A percentile compares a stretch with the other conserved stretches of the same genome.
Conservation (phyloP, 2,113 vertebrate genomes). For the Sigmodon hispidus region DNA sequence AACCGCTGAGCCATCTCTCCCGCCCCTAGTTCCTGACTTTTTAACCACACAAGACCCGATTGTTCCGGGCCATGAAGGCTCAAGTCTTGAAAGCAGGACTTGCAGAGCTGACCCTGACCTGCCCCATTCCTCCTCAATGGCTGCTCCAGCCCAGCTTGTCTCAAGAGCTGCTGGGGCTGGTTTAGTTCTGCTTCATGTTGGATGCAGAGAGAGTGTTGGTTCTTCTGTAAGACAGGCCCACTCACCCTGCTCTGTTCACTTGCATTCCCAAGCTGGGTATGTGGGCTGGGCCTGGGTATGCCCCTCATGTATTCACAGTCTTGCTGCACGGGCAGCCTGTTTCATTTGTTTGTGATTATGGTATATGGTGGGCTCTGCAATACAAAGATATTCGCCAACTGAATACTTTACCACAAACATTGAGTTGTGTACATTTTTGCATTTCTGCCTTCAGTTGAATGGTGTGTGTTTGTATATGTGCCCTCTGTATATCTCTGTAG, state of each 20-base stretch:
- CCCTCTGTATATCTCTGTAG: conserved; percentile 32
- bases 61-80: background rate
- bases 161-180: background rate
- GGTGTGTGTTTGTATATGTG: background rate
- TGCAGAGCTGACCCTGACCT: background rate
- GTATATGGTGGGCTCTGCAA: background rate
- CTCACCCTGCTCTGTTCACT: background rate
- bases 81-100: background rate
- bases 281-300: background rate
- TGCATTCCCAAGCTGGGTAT: background rate
- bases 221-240: background rate
- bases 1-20: background rate
- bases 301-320: background rate
- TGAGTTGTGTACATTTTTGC: background rate
- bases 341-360: background rate
- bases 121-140: background rate
- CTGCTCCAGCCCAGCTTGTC: background rate
- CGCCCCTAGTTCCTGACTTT: background rate
- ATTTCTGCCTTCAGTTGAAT: background rate
- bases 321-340: background rate
- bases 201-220: background rate
- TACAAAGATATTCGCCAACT: background rate
- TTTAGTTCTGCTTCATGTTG: background rate
- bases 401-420: background rate
- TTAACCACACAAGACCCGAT: background rate